Evolutionary conservation across 2,888 invertebrate species (phyloP), one percentile per base, ranked within the genome.

Genomic region (Meta bourneti): DNA sequence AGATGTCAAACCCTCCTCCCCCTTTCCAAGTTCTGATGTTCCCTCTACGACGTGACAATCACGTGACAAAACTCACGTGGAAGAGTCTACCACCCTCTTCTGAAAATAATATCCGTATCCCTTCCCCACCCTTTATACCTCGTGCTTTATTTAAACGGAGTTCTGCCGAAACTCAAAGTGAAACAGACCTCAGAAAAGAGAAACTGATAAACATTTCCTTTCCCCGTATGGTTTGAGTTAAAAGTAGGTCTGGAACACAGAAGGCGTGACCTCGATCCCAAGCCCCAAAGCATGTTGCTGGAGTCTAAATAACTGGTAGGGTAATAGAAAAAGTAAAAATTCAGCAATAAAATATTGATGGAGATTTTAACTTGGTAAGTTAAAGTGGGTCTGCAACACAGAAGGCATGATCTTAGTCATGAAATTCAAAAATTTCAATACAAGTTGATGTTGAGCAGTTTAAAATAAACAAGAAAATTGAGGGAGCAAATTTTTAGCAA

Each of bases 1-100:
- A 90, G 89, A 90, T 90, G 89, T 90, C 89, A 79, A 54, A 77
- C 83, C 78, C 72, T 75, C 20, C 48, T 54, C 20, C 61, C 49
- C 34, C 48, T 72, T 52, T n/a, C 19, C 61, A 52, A 48, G 52
- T 71, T 48, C 49, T 86, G 86, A 86, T 86, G 78, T 78, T 86
- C 86, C 75, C 78, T 77, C 54, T 78, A 78, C 86, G 86, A 61
- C 89, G 71, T 90, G 89, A 90, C 89, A 89, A 83, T 89, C 89
- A 89, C 89, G 89, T 89, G 89, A 89, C 89, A 83, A 84, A 78
- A 79, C 71, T 90, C 89, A 84, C 79, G 89, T 83, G 89, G 78
- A 84, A 78, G 11, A 7, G 80, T 54, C 88, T 69, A 74, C 88
- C 80, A 80, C 83, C 80, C 89, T 72, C 71, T 71, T 71, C 84